These are phyloP conservation scores for Sebastes melanostomus DNA, from an alignment of 2,797 vertebrate genomes.

Conservation along the genomic window DNA sequence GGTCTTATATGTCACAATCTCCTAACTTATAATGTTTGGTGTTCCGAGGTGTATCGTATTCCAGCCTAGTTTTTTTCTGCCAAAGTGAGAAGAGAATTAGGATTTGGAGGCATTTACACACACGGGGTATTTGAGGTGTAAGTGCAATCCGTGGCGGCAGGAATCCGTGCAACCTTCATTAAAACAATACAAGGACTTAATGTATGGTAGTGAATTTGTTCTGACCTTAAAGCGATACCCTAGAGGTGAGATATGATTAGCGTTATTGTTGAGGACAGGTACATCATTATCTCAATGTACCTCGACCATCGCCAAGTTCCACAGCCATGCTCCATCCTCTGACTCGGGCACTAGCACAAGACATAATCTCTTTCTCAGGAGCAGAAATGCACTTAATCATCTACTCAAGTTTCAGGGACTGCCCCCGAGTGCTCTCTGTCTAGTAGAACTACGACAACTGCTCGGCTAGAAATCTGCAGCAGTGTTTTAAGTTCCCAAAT, in stretches of 20 bases:
- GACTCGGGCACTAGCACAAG: conserved; percentile 67
- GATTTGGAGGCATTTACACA: conserved; percentile 49
- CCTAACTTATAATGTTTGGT: conserved; percentile 61
- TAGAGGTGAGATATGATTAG: conserved; percentile 84
- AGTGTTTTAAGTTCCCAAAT: conserved; percentile 77
- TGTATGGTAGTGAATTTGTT: conserved; percentile 78
- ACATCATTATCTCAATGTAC: conserved; percentile 86
- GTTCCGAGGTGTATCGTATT: conserved; percentile 28
- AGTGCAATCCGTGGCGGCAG: conserved; percentile 42
- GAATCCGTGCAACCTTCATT: conserved; percentile 72
- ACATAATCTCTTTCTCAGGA: conserved; percentile 78
- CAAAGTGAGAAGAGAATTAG: conserved; percentile 42
- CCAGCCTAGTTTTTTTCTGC: conserved; percentile 10
- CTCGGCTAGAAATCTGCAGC: conserved; percentile 71
- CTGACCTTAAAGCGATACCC: conserved; percentile 83
- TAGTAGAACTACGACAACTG: conserved; percentile 69
- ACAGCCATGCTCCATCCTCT: conserved; percentile 69
- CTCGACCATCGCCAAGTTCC: conserved; percentile 77
- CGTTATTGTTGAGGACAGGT: conserved; percentile 86
- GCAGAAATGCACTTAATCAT: conserved; percentile 84
- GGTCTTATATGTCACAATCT: conserved; percentile 64
- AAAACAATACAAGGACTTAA: conserved; percentile 81
- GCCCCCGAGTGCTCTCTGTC: conserved; percentile 75
- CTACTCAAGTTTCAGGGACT: conserved; percentile 80
- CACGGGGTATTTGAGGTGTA: conserved; percentile 45